A percentile compares a stretch with the other conserved stretches of the same genome.
Evolutionary conservation across 2,888 invertebrate genomes (phyloP).

Genomic region (Himalopsyche tibetana): DNA sequence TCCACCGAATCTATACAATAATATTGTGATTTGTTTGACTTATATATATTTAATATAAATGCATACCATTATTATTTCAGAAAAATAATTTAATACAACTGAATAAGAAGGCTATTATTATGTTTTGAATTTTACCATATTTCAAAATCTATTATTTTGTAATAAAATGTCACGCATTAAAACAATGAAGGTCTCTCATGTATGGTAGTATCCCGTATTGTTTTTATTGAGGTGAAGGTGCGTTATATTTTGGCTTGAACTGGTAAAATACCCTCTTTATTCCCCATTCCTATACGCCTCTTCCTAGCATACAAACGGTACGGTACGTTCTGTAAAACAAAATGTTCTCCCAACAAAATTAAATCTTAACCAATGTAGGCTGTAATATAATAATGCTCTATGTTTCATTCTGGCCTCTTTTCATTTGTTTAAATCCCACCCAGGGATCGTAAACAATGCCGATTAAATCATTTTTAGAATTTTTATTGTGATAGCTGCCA

Average conservation of each 20-base stretch:
- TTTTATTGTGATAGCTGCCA: neutral
- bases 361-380: constrained; percentile 65
- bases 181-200: neutral
- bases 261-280: constrained; percentile 2
- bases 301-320: constrained; percentile 52
- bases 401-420: constrained; percentile 58
- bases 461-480: too few relatives aligned
- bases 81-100: too few relatives aligned
- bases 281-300: neutral
- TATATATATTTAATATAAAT: too few relatives aligned
- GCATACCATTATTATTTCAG: too few relatives aligned
- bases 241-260: neutral
- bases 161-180: neutral
- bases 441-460: constrained; percentile 22
- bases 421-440: constrained; percentile 45
- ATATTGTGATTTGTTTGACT: too few relatives aligned
- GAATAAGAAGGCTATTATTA: too few relatives aligned
- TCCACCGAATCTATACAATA: too few relatives aligned
- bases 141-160: neutral
- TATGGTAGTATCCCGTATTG: neutral
- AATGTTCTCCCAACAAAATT: constrained; percentile 64
- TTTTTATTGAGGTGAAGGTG: constrained; percentile 22
- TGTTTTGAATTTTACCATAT: too few relatives aligned
- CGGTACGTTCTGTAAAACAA: constrained; percentile 57
- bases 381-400: constrained; percentile 63